These are phyloP conservation scores for Amphiprion percula DNA, from an alignment of 2,113 vertebrate genomes.

Conservation along the genomic window DNA sequence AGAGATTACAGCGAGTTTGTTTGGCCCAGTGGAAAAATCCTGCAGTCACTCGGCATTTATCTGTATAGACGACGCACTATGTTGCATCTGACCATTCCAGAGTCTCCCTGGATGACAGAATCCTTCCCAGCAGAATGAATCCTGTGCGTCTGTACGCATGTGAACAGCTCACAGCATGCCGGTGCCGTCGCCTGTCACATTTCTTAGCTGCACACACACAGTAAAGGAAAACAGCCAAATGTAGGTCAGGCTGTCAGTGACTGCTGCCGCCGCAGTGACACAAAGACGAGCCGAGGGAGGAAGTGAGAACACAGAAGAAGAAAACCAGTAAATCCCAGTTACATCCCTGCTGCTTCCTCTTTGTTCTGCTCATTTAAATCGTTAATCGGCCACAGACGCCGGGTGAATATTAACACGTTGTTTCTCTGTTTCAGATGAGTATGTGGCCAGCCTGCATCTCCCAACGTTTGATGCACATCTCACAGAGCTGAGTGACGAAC, in stretches of 20 bases:
- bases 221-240: constrained; percentile 57
- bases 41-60: constrained; percentile 12
- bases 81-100: constrained; percentile 27
- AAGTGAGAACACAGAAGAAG: neutral
- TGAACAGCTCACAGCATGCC: constrained; percentile 14
- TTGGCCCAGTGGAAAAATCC: neutral
- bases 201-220: neutral
- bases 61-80: constrained; percentile 9
- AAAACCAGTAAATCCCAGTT: neutral
- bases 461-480: constrained; percentile 98
- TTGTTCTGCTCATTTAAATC: neutral
- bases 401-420: neutral
- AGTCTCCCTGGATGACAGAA: constrained; percentile 19
- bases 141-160: constrained; percentile 5
- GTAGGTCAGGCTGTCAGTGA: constrained; percentile 73
- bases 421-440: constrained; percentile 88
- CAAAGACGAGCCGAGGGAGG: neutral
- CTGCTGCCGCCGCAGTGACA: constrained; percentile 12
- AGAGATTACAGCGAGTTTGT: neutral
- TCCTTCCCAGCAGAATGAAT: constrained; percentile 41
- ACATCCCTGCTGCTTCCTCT: constrained; percentile 10
- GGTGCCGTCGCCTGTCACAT: constrained; percentile 2
- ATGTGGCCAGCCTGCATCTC: constrained; percentile 97
- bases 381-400: constrained; percentile 2
- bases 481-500: constrained; percentile 95